phyloP scores from a whole-genome alignment of 2,797 vertebrate species.

The Hydrocynus forskahlii region DNA sequence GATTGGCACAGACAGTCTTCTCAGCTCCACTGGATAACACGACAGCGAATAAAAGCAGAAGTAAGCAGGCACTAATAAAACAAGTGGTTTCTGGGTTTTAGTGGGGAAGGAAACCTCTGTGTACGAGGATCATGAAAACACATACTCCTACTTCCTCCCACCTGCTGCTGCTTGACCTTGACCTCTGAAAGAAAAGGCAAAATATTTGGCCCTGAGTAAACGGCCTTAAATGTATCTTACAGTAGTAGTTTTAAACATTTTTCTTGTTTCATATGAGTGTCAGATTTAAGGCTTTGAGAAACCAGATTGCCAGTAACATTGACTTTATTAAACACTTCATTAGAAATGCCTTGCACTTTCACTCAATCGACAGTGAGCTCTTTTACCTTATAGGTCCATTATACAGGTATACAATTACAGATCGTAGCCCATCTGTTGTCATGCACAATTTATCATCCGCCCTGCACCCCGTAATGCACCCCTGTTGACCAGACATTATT shows the following conservation, averaged over 20 bases:
- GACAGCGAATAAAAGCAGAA: neutral
- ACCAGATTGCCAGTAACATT: too few species aligned
- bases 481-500: neutral
- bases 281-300: neutral
- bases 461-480: neutral
- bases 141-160: neutral
- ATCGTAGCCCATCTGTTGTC: neutral
- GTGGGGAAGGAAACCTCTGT: neutral
- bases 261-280: neutral
- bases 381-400: neutral
- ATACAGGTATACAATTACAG: neutral
- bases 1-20: constrained; percentile 12
- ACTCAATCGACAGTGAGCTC: neutral
- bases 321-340: too few species aligned
- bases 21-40: neutral
- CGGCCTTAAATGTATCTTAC: neutral
- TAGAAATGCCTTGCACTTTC: neutral
- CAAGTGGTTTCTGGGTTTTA: neutral
- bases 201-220: neutral
- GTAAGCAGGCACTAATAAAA: neutral
- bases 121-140: neutral
- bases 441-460: neutral
- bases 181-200: neutral
- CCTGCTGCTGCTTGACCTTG: constrained; percentile 11
- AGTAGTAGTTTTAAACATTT: neutral